Percentiles rank a stretch among this genome's conserved stretches.
phyloP scores from a whole-genome alignment of 1,140 invertebrate species.

The Pteromalus puparum region DNA sequence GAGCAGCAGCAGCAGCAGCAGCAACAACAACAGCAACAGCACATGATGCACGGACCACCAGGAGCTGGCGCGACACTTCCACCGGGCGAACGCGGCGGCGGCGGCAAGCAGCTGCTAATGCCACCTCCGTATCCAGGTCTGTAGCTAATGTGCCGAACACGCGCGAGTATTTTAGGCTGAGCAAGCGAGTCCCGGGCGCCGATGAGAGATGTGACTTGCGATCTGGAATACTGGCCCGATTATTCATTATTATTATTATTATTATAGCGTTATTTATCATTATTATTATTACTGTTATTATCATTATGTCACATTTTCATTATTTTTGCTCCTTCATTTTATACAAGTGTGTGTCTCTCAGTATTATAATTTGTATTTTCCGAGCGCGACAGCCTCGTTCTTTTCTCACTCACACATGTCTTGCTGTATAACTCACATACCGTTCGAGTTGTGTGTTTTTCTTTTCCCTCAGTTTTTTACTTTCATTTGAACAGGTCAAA shows the following conservation, averaged over 20 bases:
- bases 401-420: conserved; percentile 3
- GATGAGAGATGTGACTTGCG: neutral
- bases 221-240: neutral
- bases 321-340: conserved; percentile 1
- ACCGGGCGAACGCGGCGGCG: conserved; percentile 61
- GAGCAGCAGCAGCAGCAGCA: conserved; percentile 62
- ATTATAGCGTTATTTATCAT: neutral
- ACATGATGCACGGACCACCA: conserved; percentile 67
- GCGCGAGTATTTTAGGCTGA: conserved; percentile 33
- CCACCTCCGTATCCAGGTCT: conserved; percentile 74
- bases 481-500: neutral
- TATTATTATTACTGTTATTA: neutral
- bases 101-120: conserved; percentile 72
- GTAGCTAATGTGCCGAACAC: conserved; percentile 68
- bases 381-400: neutral
- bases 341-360: conserved; percentile 26
- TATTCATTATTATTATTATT: neutral
- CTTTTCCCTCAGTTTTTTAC: neutral
- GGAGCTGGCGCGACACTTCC: conserved; percentile 64
- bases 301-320: neutral
- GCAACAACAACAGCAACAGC: conserved; percentile 64
- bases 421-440: neutral
- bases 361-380: conserved; percentile 10
- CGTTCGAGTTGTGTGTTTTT: neutral
- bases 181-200: neutral